Evolutionary conservation across 2,113 vertebrate species (phyloP).

Genomic region (Chloroceryle aenea): DNA sequence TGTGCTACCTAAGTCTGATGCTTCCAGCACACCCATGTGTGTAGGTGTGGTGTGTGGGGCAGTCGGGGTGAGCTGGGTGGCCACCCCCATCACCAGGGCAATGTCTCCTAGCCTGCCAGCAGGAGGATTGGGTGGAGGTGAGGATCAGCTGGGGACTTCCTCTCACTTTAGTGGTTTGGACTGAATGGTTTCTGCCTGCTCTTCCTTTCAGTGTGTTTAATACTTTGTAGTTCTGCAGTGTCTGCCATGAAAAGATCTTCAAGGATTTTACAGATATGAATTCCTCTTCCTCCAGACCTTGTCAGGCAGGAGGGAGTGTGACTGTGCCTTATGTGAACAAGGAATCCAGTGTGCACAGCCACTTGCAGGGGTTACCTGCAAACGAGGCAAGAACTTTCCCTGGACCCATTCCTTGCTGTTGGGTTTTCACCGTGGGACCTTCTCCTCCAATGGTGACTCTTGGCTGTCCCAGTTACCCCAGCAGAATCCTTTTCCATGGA

Average conservation of each 20-base stretch:
- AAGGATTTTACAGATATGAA: neutral
- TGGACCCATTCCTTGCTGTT: neutral
- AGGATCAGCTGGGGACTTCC: neutral
- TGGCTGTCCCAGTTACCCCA: fast-evolving
- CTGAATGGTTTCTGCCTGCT: neutral
- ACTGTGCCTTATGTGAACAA: neutral
- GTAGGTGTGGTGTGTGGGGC: neutral
- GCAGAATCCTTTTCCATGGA: neutral
- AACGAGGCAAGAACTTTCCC: neutral
- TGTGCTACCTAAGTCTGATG: neutral
- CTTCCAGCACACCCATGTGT: fast-evolving
- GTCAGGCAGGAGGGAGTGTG: neutral
- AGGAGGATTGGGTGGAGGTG: neutral
- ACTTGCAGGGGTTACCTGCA: neutral
- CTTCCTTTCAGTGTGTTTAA: neutral
- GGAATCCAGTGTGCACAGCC: fast-evolving
- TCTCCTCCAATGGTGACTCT: neutral
- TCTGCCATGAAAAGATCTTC: neutral
- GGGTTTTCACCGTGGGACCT: neutral
- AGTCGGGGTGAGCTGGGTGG: neutral
- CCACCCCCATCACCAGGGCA: neutral
- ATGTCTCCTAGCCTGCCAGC: neutral
- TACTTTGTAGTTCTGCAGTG: neutral
- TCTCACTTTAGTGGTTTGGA: neutral
- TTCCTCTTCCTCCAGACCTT: neutral